Evolutionary conservation across 2,888 invertebrate genomes (phyloP), one percentile per base, ranked within the genome.

Genomic region (Galeruca laticollis): DNA sequence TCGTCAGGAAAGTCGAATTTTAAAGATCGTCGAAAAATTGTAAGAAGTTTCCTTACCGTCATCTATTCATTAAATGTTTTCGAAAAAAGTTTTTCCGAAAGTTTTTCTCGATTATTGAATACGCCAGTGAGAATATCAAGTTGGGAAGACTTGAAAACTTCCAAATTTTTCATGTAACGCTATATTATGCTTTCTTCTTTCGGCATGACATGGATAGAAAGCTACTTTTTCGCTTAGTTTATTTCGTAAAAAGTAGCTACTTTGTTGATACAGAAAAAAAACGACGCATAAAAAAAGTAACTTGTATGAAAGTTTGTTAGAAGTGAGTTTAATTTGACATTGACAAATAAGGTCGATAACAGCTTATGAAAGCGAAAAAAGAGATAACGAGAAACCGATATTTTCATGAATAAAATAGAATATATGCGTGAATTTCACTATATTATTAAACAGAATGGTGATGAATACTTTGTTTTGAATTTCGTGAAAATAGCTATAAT

Each of bases 41-140:
- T n/a, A 57, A 63, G 26, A 54, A 63, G 40, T 26, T 35, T 51
- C 15, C 49, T 40, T 26, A 18, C 52, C 52, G 21, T 63, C 63
- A 63, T 56, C 52, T 54, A 63, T 63, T 56, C 63, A 63, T 63
- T 63, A 63, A 54, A 63, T 26, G 43, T 56, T 56, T 40, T 63
- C 56, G 20, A 15, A 56, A 43, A 62, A 63, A 54, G 15, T 61
- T 61, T 15, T 61, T 49, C 33, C 51, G 31, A 31, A 40, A 52
- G 52, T 62, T 56, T 21, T 18, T 20, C 18, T 54, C 20, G 63
- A 54, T 63, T 63, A 63, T 63, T 63, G 63, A 63, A 63, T 63
- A 56, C 21, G 40, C 63, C 63, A 54, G 56, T 56, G 63, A 54
- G 54, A 63, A 63, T 63, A 54, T 56, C 54, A 43, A 63, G 63